Conservation (phyloP, 2,888 invertebrate genomes). For the Carabus problematicus region DNA sequence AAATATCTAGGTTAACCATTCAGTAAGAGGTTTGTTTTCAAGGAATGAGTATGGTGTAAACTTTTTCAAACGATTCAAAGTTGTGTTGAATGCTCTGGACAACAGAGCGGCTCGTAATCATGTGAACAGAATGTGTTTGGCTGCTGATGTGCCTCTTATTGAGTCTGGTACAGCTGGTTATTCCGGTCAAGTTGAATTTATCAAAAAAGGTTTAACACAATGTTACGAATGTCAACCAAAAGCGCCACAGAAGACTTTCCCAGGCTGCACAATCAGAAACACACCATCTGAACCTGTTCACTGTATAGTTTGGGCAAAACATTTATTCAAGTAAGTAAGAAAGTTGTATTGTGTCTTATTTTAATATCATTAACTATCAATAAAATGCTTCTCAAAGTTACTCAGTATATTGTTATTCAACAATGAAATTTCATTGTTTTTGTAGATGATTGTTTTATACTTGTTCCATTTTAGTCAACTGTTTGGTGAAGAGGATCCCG, state of each 20-base stretch:
- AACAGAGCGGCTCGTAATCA: slow-evolving; percentile 96
- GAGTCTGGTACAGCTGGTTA: slow-evolving; percentile 99
- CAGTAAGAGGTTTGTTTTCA: slow-evolving; percentile 46
- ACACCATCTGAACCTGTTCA: slow-evolving; percentile 99
- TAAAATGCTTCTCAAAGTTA: background rate
- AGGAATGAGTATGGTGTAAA: slow-evolving; percentile 88
- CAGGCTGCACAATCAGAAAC: slow-evolving; percentile 98
- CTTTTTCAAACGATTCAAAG: slow-evolving; percentile 88
- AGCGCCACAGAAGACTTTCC: slow-evolving; percentile 89
- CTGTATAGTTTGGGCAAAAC: slow-evolving; percentile 99
- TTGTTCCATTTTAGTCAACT: slow-evolving; percentile 74
- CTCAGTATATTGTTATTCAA: background rate
- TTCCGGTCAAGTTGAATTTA: slow-evolving; percentile 92
- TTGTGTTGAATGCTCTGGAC: slow-evolving; percentile 97
- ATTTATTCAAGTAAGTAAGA: slow-evolving; percentile 87
- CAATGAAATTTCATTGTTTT: background rate
- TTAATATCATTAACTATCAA: no score
- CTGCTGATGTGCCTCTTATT: slow-evolving; percentile 91
- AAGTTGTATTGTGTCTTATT: no score
- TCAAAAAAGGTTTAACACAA: slow-evolving; percentile 85
- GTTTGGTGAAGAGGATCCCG: slow-evolving; percentile 96
- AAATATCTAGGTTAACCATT: background rate
- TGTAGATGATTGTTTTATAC: no score
- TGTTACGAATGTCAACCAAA: slow-evolving; percentile 98
- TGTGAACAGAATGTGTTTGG: slow-evolving; percentile 98